Evolutionary conservation across 1,140 invertebrate genomes (phyloP).

Genomic region (Lysiphlebus fabarum): DNA sequence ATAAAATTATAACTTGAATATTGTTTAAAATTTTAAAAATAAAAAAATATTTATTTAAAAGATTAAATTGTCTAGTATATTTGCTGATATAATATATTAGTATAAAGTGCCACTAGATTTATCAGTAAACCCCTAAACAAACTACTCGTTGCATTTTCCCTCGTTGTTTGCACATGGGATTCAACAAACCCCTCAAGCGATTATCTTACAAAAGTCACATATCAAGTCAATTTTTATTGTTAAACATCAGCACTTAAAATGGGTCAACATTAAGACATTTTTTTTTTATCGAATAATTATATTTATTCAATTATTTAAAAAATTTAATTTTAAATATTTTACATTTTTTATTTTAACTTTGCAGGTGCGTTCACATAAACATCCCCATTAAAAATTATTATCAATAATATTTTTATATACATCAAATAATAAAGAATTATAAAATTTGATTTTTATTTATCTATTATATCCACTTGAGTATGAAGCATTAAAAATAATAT

Average conservation of each 20-base stretch:
- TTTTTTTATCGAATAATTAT: no score
- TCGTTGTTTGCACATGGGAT: conserved; percentile 8
- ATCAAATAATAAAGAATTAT: no score
- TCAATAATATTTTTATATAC: background rate
- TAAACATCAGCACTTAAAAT: no score
- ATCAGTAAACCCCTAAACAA: conserved; percentile 1
- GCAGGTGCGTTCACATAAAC: background rate
- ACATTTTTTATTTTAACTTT: background rate
- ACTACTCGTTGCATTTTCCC: conserved; percentile 3
- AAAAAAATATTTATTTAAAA: background rate
- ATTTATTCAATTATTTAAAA: no score
- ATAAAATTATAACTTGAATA: no score
- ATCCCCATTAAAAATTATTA: background rate
- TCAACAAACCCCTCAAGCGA: background rate
- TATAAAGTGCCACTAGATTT: background rate
- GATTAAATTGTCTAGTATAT: background rate
- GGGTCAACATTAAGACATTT: no score
- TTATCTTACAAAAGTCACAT: conserved; percentile 5
- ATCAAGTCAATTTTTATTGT: background rate
- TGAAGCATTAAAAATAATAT: conserved; percentile 2
- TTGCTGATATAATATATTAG: no score
- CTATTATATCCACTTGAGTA: conserved; percentile 2
- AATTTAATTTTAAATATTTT: no score
- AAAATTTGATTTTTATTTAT: no score
- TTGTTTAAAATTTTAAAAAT: background rate